These are phyloP conservation scores for Lasioglossum calceatum DNA, from an alignment of 2,888 invertebrate genomes.

Conservation along the genomic window DNA sequence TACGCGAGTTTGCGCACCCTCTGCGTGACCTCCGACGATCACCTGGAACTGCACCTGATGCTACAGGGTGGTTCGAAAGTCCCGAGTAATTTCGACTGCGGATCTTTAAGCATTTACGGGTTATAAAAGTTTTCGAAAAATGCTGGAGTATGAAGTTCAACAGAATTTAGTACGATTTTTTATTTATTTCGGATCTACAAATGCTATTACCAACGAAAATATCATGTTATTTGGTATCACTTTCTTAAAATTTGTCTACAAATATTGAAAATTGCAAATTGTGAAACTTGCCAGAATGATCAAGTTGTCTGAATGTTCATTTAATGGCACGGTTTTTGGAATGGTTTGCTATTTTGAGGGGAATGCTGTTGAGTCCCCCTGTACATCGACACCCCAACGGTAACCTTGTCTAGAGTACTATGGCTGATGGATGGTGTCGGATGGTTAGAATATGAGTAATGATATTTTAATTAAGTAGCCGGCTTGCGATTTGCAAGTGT, in stretches of 20 bases:
- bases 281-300: no score
- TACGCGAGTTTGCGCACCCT: background rate
- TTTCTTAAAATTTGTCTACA: no score
- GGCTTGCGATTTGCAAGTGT: background rate
- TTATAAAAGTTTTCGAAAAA: no score
- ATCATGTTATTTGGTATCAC: no score
- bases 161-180: no score
- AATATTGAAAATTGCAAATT: no score
- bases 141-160: no score
- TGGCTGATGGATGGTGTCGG: constrained; percentile 3
- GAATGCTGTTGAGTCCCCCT: background rate
- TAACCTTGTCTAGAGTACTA: background rate
- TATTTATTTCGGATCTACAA: no score
- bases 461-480: constrained; percentile 26
- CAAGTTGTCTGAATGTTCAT: background rate
- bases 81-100: background rate
- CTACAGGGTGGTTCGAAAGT: background rate
- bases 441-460: constrained; percentile 14
- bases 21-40: background rate
- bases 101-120: no score
- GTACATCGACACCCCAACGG: background rate
- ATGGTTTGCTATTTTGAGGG: background rate
- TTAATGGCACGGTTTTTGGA: background rate
- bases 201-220: no score
- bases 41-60: background rate